phyloP scores from a whole-genome alignment of 2,888 invertebrate genomes.

The Orchesella flavescens region DNA sequence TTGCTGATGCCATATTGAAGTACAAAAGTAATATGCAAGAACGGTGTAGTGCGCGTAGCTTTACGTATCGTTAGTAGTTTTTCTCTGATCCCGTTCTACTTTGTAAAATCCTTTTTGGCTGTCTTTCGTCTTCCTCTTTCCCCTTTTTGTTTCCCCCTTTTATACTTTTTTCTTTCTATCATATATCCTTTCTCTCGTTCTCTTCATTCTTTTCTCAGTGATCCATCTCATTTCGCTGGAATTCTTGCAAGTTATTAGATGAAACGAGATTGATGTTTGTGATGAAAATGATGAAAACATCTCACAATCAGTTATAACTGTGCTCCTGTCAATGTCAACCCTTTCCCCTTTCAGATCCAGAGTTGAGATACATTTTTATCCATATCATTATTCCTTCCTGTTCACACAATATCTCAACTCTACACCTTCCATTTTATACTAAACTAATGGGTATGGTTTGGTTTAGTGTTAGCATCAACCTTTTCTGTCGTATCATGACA shows the following conservation, averaged over 20 bases:
- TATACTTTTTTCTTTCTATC: slow-evolving; percentile 1
- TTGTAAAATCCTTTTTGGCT: slow-evolving; percentile 2
- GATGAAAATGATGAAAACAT: slow-evolving; percentile 58
- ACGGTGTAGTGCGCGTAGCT: slow-evolving; percentile 12
- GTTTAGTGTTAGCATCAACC: neutral
- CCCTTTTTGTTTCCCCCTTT: slow-evolving; percentile 15
- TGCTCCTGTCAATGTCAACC: neutral
- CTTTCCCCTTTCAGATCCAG: slow-evolving; percentile 14
- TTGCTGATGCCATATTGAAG: slow-evolving; percentile 8
- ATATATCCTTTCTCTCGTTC: neutral
- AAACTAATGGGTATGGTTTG: too few relatives aligned
- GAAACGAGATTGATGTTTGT: slow-evolving; percentile 58
- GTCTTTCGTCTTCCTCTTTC: slow-evolving; percentile 8
- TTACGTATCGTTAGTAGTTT: neutral
- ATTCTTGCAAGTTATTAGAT: slow-evolving; percentile 53
- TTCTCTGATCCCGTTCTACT: slow-evolving; percentile 5
- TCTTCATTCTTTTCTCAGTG: slow-evolving; percentile 26
- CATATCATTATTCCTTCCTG: slow-evolving; percentile 36
- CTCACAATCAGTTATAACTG: neutral
- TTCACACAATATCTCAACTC: slow-evolving; percentile 1
- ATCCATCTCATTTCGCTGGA: slow-evolving; percentile 57
- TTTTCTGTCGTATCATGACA: slow-evolving; percentile 19
- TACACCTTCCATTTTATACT: neutral
- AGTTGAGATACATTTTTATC: slow-evolving; percentile 37
- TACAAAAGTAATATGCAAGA: neutral